Percentiles rank a stretch among this genome's conserved stretches.
These are phyloP conservation scores for Pipistrellus kuhlii DNA, from an alignment of 2,797 vertebrate species.

Conservation along the genomic window DNA sequence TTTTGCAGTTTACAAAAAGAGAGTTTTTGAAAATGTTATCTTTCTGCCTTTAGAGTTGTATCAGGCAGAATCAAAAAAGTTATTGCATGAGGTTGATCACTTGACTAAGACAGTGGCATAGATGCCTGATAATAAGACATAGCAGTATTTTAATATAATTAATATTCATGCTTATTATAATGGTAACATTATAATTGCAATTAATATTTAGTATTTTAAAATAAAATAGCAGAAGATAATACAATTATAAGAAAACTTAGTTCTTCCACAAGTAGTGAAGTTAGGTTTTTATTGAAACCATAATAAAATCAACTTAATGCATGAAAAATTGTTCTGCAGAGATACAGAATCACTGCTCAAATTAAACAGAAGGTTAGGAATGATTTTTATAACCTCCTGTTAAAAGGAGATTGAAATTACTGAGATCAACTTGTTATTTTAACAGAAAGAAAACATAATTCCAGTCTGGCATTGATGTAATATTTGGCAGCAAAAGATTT, in stretches of 20 bases:
- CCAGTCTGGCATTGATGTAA: neutral
- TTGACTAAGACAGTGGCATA: neutral
- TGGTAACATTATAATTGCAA: neutral
- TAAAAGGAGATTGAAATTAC: neutral
- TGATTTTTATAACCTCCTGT: neutral
- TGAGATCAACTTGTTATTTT: slow-evolving; percentile 38
- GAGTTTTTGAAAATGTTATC: neutral
- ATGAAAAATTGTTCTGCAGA: neutral
- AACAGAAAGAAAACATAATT: slow-evolving; percentile 35
- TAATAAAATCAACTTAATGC: neutral
- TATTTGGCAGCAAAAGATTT: slow-evolving; percentile 18
- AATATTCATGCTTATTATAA: neutral
- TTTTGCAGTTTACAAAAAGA: neutral
- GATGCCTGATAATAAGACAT: neutral
- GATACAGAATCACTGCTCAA: neutral
- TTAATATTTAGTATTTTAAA: slow-evolving; percentile 52
- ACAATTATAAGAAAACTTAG: neutral
- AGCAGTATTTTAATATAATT: neutral
- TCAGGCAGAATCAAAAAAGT: neutral
- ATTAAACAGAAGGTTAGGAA: neutral
- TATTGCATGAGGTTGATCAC: neutral
- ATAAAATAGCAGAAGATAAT: neutral
- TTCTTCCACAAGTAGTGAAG: slow-evolving; percentile 17
- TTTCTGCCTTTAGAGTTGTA: neutral
- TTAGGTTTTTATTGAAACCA: neutral